Base-by-base conservation (phyloP, 2,113 vertebrate species). In the Todiramphus saurophagus region DNA sequence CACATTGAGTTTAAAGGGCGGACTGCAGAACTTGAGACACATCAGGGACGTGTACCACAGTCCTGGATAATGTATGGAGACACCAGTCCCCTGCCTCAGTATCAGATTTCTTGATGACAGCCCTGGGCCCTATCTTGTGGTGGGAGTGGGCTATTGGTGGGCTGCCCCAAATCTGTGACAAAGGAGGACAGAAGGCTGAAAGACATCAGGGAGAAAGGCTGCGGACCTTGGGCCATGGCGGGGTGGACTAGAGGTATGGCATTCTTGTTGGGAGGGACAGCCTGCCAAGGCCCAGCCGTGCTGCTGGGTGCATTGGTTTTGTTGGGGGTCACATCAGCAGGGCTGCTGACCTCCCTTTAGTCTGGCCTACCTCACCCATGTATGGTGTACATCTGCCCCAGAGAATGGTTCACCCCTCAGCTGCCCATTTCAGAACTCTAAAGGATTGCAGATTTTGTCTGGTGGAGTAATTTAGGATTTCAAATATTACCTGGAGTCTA, bases 241-340 rank as follows among this genome's bases (percentile, higher is more conserved):
- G 7, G 5, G 33, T 72, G 19, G n/a, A 46, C 30, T 25, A 37
- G 31, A 62, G 31, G 4, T 17, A 44, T 0, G 0, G 20, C 33
- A 43, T 4, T 81, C 63, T 12, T 77, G 46, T 5, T 51, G 59
- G 46, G 51, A 85, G 66, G 51, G 27, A 16, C 51, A 53, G 27
- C 24, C 27, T 85, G 30, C 14, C 5, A 2, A 48, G 17, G 16
- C 24, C 8, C 41, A n/a, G 27, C 30, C 58, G 77, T 35, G 21
- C 43, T 70, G 37, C 41, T 15, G 18, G 20, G 24, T 33, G 30
- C 16, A 3, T 25, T 68, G 33, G 7, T 16, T 43, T 87, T 63
- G 19, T 23, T 35, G 30, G 67, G 27, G 43, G 24, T 63, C 21
- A 27, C 72, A 21, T 25, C 53, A 63, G 60, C 76, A 37, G 43